phyloP scores from a whole-genome alignment of 2,888 invertebrate species.

The Synanthedon vespiformis region DNA sequence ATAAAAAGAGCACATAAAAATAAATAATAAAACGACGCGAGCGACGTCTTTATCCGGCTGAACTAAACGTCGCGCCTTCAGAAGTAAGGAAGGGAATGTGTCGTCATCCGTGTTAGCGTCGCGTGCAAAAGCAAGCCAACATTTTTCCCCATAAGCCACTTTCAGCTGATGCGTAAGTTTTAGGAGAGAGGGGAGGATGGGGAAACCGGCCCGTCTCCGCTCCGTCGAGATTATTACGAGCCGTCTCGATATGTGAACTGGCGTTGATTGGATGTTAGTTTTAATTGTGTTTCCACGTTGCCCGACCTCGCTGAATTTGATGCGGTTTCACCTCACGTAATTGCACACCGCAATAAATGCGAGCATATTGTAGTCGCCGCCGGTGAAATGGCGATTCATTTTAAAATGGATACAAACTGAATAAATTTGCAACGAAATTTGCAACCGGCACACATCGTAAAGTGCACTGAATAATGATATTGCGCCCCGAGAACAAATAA shows the following conservation, averaged over 20 bases:
- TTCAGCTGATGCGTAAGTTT: neutral
- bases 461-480: constrained; percentile 1
- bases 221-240: neutral
- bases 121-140: neutral
- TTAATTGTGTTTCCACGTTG: too few species aligned
- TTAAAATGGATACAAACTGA: neutral
- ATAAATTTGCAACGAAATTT: constrained; percentile 1
- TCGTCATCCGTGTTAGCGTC: too few species aligned
- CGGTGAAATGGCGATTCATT: neutral
- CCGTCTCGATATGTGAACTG: neutral
- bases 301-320: too few species aligned
- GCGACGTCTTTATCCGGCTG: too few species aligned
- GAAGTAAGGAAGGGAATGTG: too few species aligned
- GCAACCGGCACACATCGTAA: constrained; percentile 1
- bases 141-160: neutral
- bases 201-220: neutral
- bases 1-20: too few species aligned
- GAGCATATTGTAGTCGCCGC: neutral
- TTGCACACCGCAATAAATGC: neutral
- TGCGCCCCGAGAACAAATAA: neutral
- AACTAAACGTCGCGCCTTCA: too few species aligned
- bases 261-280: too few species aligned
- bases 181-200: neutral
- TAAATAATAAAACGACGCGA: too few species aligned
- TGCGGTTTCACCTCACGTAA: neutral